Evolutionary conservation across 2,113 vertebrate genomes (phyloP).

Genomic region (Psephotus haematonotus): DNA sequence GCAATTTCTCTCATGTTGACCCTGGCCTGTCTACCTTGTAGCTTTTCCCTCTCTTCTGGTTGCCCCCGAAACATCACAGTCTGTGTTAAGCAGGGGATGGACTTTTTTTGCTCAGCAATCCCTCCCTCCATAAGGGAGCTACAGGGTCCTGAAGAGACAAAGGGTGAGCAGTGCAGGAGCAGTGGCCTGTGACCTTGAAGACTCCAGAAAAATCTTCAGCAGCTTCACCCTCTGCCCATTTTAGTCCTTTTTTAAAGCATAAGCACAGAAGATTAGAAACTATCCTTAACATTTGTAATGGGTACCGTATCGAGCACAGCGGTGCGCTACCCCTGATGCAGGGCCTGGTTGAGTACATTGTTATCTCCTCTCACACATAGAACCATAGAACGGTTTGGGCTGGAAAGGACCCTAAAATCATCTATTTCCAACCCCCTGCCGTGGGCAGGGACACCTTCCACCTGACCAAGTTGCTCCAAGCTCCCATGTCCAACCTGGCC

Average conservation of each 20-base stretch:
- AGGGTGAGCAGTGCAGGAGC: background rate
- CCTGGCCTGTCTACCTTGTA: background rate
- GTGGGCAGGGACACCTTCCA: background rate
- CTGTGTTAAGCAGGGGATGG: background rate
- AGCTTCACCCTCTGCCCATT: background rate
- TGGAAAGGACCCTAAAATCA: background rate
- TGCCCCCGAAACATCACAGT: background rate
- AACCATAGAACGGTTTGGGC: background rate
- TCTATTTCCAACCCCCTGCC: background rate
- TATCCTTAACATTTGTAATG: background rate
- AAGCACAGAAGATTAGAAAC: background rate
- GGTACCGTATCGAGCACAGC: background rate
- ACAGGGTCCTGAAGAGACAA: background rate
- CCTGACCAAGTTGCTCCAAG: background rate
- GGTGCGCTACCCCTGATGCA: background rate
- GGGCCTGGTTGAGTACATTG: background rate
- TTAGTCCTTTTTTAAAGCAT: background rate
- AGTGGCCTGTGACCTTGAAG: background rate
- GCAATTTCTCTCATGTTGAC: background rate
- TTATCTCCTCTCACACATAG: background rate
- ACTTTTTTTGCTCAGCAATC: background rate
- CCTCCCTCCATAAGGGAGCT: background rate
- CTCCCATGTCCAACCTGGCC: background rate
- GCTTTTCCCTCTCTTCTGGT: background rate
- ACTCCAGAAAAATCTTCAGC: background rate